These are phyloP conservation scores for Pangasius larnaudii DNA, from an alignment of 2,797 vertebrate genomes.

Conservation along the genomic window DNA sequence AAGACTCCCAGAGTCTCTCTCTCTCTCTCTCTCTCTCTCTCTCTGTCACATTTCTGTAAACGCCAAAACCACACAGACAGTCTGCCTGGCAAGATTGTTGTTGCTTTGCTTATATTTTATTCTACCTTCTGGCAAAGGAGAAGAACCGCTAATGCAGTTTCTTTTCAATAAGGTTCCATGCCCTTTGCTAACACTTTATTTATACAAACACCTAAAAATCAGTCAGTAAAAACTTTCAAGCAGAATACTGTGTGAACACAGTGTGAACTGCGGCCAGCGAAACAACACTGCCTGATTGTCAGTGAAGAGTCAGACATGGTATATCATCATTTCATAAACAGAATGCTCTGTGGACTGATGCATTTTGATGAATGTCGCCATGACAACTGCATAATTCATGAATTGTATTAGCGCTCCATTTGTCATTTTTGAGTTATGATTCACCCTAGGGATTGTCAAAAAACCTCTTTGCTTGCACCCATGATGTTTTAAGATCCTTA, in stretches of 20 bases:
- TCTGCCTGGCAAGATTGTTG: conserved; percentile 37
- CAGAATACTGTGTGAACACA: conserved; percentile 12
- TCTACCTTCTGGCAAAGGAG: conserved; percentile 8
- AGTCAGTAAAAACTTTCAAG: conserved; percentile 34
- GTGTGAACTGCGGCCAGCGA: conserved; percentile 25
- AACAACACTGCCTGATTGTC: conserved; percentile 50
- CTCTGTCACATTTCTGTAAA: conserved; percentile 10
- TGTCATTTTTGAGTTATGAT: conserved; percentile 79
- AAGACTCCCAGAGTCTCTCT: background rate
- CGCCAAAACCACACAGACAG: conserved; percentile 9
- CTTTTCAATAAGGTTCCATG: background rate
- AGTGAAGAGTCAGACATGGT: conserved; percentile 56
- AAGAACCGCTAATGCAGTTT: background rate
- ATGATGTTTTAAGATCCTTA: conserved; percentile 51
- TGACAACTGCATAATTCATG: conserved; percentile 85
- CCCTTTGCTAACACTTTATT: conserved; percentile 16
- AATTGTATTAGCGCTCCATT: conserved; percentile 80
- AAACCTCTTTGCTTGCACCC: conserved; percentile 47
- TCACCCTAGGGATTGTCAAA: conserved; percentile 66
- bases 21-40: background rate
- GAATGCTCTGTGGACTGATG: conserved; percentile 69
- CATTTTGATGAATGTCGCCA: conserved; percentile 80
- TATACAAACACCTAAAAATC: conserved; percentile 23
- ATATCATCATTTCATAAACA: conserved; percentile 80
- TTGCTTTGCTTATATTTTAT: conserved; percentile 46